Evolutionary conservation across 2,888 invertebrate genomes (phyloP).

Genomic region (Archips xylosteana): DNA sequence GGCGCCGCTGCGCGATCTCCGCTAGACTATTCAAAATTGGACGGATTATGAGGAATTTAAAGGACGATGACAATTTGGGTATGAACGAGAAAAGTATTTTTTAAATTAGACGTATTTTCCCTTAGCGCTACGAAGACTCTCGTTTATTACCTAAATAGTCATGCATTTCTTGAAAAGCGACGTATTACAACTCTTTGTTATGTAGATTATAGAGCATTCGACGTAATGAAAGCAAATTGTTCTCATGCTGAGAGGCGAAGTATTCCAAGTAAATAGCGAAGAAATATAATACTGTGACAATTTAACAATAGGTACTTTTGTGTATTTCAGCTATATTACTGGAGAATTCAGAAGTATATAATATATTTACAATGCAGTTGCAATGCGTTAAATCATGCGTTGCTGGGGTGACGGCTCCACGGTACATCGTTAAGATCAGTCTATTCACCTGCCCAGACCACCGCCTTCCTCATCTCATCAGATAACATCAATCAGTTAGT

Average conservation of each 20-base stretch:
- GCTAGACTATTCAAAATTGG: conserved; percentile 80
- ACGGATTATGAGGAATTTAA: conserved; percentile 85
- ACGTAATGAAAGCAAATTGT: conserved; percentile 39
- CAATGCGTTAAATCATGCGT: no score
- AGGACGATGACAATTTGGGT: conserved; percentile 83
- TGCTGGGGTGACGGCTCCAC: no score
- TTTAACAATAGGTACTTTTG: neutral
- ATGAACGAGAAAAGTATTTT: conserved; percentile 76
- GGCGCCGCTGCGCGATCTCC: conserved; percentile 77
- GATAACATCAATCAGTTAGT: no score
- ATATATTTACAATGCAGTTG: no score
- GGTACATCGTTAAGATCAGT: no score
- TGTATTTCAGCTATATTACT: no score
- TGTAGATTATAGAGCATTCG: conserved; percentile 50
- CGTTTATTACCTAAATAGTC: conserved; percentile 52
- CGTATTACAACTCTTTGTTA: conserved; percentile 65
- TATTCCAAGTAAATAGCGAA: conserved; percentile 1
- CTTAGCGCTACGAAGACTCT: conserved; percentile 45
- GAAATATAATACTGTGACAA: neutral
- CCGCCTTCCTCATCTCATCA: no score
- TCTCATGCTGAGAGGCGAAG: conserved; percentile 28
- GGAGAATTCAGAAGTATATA: no score
- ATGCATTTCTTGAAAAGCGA: conserved; percentile 51
- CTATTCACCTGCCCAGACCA: no score
- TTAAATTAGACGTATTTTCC: conserved; percentile 72